Base-by-base conservation (phyloP, 2,113 vertebrate genomes). In the Campylomormyrus numenius region DNA sequence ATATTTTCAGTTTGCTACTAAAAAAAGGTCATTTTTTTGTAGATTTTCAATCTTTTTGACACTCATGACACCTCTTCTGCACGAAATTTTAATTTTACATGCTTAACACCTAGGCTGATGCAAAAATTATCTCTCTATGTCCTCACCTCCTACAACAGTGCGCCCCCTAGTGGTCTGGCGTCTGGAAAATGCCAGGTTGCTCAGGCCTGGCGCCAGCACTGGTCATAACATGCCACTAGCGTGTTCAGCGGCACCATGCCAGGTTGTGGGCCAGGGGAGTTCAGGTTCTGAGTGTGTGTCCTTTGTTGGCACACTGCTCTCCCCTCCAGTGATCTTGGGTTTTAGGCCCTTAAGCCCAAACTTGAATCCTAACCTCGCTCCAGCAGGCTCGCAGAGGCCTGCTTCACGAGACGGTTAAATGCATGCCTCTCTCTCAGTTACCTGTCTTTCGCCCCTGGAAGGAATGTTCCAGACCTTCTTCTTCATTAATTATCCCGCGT, bases 401-500 rank as follows among this genome's bases (percentile, higher is more conserved):
- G 39, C 17, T 10, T 27, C 52, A 74, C 21, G 88, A 89, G 66
- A 80, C 0, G 15, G 88, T 88, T 56, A 66, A 88, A 31, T 48
- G 7, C 17, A 11, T 35, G 45, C 52, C 58, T 87, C 50, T 66
- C 70, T 90, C 74, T 27, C 88, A n/a, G 70, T 89, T 93, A 92
- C 92, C 92, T 91, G 91, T 85, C 89, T 49, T 92, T 92, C 91
- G 91, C 90, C 91, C 90, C 89, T 89, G 87, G 17, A 88, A 89
- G 88, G 91, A 93, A 92, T 90, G 86, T 92, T 91, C 62, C 85
- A 45, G 90, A 31, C 90, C 90, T 85, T 58, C 87, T 89, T 31
- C 90, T 27, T 91, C 90, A 92, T 93, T 91, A 91, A 91, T 93
- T 91, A 91, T 46, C 90, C 89, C 91, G 90, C 70, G 27, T 86